Conservation (phyloP, 1,140 invertebrate species). For the Sycobia sp. region DNA sequence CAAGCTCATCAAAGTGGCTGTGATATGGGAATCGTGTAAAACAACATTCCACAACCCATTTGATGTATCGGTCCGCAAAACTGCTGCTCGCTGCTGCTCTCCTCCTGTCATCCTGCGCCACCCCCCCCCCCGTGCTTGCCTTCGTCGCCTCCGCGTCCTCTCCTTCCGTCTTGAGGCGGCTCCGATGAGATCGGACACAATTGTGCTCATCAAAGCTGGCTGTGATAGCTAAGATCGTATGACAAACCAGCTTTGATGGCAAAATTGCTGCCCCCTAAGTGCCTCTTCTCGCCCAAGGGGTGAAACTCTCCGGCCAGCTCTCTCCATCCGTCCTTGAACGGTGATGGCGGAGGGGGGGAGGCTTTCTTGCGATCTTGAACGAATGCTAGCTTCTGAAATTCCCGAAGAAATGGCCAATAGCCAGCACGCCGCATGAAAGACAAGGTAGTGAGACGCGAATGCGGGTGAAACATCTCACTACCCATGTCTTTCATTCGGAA, state of each 20-base stretch:
- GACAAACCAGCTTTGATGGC: slow-evolving; percentile 79
- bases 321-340: neutral
- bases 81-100: slow-evolving; percentile 13
- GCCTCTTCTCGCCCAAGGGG: neutral
- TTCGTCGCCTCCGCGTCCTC: too few species aligned
- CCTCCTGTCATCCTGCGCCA: neutral
- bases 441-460: slow-evolving; percentile 87
- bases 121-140: too few species aligned
- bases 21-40: slow-evolving; percentile 69
- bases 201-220: slow-evolving; percentile 83
- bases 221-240: slow-evolving; percentile 76
- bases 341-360: too few species aligned
- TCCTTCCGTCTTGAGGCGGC: neutral
- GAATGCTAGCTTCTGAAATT: neutral
- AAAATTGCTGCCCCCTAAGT: slow-evolving; percentile 57
- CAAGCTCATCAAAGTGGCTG: slow-evolving; percentile 82
- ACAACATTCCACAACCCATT: slow-evolving; percentile 77
- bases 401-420: neutral
- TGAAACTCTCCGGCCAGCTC: neutral
- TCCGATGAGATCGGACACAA: slow-evolving; percentile 50
- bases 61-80: slow-evolving; percentile 67
- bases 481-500: slow-evolving; percentile 88
- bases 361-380: too few species aligned
- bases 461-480: slow-evolving; percentile 82
- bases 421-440: slow-evolving; percentile 77